Percentiles rank a stretch among this genome's conserved stretches.
Evolutionary conservation across 2,797 vertebrate species (phyloP).

Genomic region (Sparus aurata): DNA sequence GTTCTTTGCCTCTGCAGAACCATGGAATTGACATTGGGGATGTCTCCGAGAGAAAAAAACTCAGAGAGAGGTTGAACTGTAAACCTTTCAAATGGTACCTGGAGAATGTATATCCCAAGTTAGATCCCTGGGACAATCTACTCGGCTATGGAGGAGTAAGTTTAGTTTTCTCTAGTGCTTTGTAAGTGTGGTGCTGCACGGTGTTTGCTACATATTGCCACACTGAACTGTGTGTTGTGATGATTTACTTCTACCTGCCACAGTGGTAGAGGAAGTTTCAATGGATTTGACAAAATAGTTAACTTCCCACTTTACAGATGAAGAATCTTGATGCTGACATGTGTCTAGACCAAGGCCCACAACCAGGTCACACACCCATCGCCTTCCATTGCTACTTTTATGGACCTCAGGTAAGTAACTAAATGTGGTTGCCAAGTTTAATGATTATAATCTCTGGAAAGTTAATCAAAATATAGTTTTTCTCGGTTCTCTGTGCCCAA

Average conservation of each 20-base stretch:
- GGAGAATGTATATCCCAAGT: conserved; percentile 84
- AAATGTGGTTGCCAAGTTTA: not conserved
- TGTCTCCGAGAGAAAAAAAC: conserved; percentile 84
- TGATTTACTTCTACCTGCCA: not conserved
- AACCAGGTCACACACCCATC: conserved; percentile 81
- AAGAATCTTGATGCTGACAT: conserved; percentile 66
- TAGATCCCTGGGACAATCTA: conserved; percentile 74
- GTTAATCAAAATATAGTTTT: not conserved
- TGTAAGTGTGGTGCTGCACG: not conserved
- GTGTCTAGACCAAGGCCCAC: conserved; percentile 82
- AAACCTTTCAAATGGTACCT: conserved; percentile 90
- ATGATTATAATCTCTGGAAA: not conserved
- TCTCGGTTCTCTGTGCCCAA: not conserved
- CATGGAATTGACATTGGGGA: conserved; percentile 86
- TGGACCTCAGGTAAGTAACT: conserved; percentile 72
- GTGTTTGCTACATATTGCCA: not conserved
- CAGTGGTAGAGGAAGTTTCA: not conserved
- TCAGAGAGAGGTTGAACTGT: conserved; percentile 85
- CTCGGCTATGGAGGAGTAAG: conserved; percentile 80
- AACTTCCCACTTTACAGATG: conserved; percentile 41
- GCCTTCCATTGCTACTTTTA: conserved; percentile 70
- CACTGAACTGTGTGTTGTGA: not conserved
- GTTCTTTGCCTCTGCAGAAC: conserved; percentile 74
- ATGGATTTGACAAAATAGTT: not conserved
- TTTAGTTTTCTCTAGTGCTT: not conserved